Evolutionary conservation across 2,888 invertebrate genomes (phyloP).

Genomic region (Steinernema scapterisci): DNA sequence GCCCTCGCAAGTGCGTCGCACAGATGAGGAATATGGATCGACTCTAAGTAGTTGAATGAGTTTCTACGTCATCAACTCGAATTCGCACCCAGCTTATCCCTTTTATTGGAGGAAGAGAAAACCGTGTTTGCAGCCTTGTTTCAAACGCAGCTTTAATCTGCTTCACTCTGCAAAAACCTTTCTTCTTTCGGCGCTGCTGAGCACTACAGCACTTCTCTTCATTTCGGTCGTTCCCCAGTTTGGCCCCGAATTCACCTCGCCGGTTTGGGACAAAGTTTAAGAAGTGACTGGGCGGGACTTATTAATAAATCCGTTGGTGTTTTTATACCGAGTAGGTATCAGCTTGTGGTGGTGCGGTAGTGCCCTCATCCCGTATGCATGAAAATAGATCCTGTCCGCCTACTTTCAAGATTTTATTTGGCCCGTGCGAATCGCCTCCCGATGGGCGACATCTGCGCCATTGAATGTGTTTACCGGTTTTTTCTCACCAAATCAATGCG

Average conservation of each 20-base stretch:
- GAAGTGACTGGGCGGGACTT: background rate
- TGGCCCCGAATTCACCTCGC: too few relatives aligned
- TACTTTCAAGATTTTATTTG: background rate
- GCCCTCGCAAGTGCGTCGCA: slow-evolving; percentile 10
- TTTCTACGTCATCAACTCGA: slow-evolving; percentile 2
- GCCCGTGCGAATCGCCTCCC: background rate
- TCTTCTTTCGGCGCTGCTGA: too few relatives aligned
- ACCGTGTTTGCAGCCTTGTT: background rate
- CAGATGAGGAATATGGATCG: slow-evolving; percentile 18
- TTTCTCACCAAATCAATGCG: background rate
- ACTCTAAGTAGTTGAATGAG: background rate
- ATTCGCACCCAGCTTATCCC: background rate
- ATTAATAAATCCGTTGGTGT: background rate
- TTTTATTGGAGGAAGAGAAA: background rate
- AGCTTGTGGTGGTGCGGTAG: too few relatives aligned
- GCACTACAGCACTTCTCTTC: too few relatives aligned
- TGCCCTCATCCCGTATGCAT: background rate
- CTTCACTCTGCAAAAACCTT: too few relatives aligned
- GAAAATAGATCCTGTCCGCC: background rate
- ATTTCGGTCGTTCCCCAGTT: too few relatives aligned
- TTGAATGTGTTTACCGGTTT: background rate
- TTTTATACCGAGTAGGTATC: background rate
- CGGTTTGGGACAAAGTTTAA: too few relatives aligned
- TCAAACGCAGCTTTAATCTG: too few relatives aligned
- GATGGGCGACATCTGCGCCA: background rate